Percentiles rank a stretch among this genome's conserved stretches.
These are phyloP conservation scores for Synanthedon formicaeformis DNA, from an alignment of 2,888 invertebrate species.

Conservation along the genomic window DNA sequence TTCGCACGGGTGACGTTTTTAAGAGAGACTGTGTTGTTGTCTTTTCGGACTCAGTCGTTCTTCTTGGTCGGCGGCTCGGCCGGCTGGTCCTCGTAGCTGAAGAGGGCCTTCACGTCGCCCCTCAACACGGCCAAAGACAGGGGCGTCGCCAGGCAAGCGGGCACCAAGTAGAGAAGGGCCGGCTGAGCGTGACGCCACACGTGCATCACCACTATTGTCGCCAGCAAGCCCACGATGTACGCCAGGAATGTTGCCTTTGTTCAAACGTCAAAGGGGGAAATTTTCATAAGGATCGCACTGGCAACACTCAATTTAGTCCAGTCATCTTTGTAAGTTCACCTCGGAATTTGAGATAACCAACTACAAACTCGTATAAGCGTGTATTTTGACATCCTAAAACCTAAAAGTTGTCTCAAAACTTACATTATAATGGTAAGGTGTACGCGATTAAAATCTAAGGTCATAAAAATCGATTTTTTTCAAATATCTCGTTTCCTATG, in stretches of 20 bases:
- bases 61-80: constrained; percentile 21
- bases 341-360: no score
- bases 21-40: constrained; percentile 3
- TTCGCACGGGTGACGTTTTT: no score
- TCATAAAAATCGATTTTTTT: no score
- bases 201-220: constrained; percentile 98
- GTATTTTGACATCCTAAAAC: no score
- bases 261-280: constrained; percentile 9
- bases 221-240: constrained; percentile 91
- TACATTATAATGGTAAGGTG: no score
- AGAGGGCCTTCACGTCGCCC: constrained; percentile 90
- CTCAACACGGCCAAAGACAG: constrained; percentile 86
- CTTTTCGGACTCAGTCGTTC: constrained; percentile 37
- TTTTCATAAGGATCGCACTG: constrained; percentile 19
- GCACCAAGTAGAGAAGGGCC: constrained; percentile 95
- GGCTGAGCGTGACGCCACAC: constrained; percentile 98
- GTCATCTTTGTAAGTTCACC: no score
- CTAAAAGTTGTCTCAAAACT: no score
- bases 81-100: constrained; percentile 70
- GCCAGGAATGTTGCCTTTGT: constrained; percentile 85
- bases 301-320: no score
- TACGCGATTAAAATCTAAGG: no score
- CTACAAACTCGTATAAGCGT: no score
- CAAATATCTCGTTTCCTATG: no score
- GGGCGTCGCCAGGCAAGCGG: constrained; percentile 94